Conservation (phyloP, 2,113 vertebrate genomes). For the Corydoras sp. region DNA sequence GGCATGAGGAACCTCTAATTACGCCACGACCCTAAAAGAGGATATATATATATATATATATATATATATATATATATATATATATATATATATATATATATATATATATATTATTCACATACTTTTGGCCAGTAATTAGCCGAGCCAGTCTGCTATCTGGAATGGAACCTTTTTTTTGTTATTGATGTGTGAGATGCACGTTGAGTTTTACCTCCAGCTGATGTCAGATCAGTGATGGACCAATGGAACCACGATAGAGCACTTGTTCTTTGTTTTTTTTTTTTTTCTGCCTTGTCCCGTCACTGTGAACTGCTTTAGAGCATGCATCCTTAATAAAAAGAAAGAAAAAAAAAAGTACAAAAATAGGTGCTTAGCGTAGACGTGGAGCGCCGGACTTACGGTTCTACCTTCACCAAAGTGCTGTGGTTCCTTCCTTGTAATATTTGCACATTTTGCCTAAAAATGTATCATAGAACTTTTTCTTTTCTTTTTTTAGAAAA, state of each 20-base stretch:
- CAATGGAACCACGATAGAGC: constrained; percentile 29
- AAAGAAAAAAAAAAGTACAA: not conserved
- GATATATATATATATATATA: too few species aligned
- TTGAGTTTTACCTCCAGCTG: constrained; percentile 4
- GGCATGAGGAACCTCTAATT: too few species aligned
- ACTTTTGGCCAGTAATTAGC: too few species aligned
- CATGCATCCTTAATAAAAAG: not conserved
- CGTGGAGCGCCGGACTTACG: constrained; percentile 6
- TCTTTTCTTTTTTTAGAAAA: constrained; percentile 16
- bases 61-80: too few species aligned
- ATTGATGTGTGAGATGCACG: too few species aligned
- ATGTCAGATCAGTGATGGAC: constrained; percentile 35
- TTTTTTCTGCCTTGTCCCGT: constrained; percentile 4
- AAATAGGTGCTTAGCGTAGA: constrained; percentile 37
- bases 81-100: too few species aligned
- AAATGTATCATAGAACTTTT: not conserved
- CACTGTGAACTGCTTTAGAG: constrained; percentile 30
- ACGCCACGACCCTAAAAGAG: too few species aligned
- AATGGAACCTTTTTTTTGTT: too few species aligned
- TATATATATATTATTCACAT: too few species aligned
- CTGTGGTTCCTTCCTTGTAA: constrained; percentile 51
- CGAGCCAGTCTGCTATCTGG: too few species aligned
- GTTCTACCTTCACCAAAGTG: constrained; percentile 43
- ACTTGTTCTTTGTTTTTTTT: constrained; percentile 3
- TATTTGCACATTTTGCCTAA: constrained; percentile 42